Conservation (phyloP, 2,888 invertebrate genomes). For the Alloplasta piceator region DNA sequence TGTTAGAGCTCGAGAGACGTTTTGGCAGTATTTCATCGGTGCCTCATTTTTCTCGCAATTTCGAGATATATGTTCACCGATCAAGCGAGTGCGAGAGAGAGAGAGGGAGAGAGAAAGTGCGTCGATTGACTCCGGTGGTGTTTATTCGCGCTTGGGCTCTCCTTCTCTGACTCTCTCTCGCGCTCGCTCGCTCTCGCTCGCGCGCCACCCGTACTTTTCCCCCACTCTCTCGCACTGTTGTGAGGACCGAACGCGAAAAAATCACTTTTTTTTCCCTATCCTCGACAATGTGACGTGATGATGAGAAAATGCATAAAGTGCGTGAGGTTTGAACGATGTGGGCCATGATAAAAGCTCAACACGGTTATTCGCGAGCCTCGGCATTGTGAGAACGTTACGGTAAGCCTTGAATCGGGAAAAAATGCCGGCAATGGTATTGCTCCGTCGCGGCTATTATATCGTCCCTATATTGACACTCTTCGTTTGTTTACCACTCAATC, state of each 20-base stretch:
- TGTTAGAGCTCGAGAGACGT: too few species aligned
- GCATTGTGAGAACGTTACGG: conserved; percentile 36
- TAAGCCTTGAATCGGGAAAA: conserved; percentile 33
- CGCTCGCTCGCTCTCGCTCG: conserved; percentile 63
- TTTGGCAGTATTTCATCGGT: too few species aligned
- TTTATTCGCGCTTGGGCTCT: conserved; percentile 82
- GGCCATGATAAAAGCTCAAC: conserved; percentile 68
- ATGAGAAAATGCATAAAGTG: conserved; percentile 71
- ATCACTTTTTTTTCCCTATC: conserved; percentile 46
- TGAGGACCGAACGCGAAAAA: conserved; percentile 49
- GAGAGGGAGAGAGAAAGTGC: conserved; percentile 47
- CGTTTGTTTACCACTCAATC: conserved; percentile 44
- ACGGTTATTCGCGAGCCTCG: conserved; percentile 37
- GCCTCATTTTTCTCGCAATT: too few species aligned
- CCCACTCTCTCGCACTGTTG: conserved; percentile 55
- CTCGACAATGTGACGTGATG: conserved; percentile 69
- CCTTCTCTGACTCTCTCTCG: conserved; percentile 58
- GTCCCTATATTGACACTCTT: conserved; percentile 45
- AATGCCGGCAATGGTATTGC: conserved; percentile 61
- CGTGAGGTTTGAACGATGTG: conserved; percentile 71
- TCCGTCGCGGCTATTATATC: conserved; percentile 53
- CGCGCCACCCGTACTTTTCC: conserved; percentile 30
- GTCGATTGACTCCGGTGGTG: conserved; percentile 84
- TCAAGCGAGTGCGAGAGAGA: background rate
- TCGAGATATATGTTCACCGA: too few species aligned